phyloP scores from a whole-genome alignment of 2,113 vertebrate genomes.

The Vulpes ferrilata region DNA sequence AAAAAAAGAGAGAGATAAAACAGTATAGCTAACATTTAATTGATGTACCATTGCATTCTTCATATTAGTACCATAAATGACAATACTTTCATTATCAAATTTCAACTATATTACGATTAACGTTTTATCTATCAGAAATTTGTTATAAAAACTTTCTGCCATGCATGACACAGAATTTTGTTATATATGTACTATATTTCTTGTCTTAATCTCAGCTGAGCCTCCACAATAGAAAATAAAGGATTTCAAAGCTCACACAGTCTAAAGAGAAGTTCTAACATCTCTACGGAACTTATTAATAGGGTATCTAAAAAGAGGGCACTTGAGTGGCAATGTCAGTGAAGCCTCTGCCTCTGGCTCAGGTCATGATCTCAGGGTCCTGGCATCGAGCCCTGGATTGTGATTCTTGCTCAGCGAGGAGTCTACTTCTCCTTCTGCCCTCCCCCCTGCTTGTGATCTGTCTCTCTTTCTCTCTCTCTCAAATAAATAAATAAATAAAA shows the following conservation, averaged over 20 bases:
- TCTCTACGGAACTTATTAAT: background rate
- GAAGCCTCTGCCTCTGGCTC: background rate
- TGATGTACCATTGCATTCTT: background rate
- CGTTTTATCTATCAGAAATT: background rate
- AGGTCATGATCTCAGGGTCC: background rate
- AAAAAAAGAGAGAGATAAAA: background rate
- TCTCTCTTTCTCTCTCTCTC: background rate
- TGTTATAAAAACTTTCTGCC: background rate
- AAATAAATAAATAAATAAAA: background rate
- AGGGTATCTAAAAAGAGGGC: background rate
- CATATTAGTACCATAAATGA: background rate
- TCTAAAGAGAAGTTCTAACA: background rate
- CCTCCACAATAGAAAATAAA: background rate
- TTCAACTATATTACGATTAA: background rate
- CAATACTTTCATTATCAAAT: background rate
- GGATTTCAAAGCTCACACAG: background rate
- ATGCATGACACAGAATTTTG: background rate
- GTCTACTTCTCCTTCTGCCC: background rate
- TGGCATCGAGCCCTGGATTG: too few species aligned
- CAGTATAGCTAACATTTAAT: background rate
- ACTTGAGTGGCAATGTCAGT: background rate
- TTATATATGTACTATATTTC: background rate
- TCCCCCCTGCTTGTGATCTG: background rate
- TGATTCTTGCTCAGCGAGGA: background rate
- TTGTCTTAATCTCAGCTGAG: background rate